Percentiles rank a stretch among this genome's conserved stretches.
These are phyloP conservation scores for Scalopus aquaticus DNA, from an alignment of 2,113 vertebrate genomes.

Conservation along the genomic window DNA sequence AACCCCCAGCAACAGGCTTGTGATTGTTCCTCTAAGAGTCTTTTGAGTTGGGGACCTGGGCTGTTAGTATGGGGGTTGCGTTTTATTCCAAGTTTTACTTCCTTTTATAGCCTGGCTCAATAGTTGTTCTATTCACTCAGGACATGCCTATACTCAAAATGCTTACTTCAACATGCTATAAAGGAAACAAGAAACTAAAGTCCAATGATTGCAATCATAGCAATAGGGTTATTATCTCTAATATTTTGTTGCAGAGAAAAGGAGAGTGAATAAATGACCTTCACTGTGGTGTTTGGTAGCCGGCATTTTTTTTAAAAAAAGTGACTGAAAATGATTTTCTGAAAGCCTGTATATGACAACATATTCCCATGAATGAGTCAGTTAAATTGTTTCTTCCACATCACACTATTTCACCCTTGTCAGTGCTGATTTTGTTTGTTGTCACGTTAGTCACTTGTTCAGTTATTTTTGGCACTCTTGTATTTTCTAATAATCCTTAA, in stretches of 20 bases:
- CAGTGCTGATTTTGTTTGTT: background rate
- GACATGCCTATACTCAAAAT: background rate
- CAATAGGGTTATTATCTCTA: background rate
- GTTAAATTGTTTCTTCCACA: background rate
- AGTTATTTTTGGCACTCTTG: constrained; percentile 35
- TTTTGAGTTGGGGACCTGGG: background rate
- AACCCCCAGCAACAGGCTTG: background rate
- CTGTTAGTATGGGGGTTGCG: background rate
- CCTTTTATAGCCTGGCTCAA: background rate
- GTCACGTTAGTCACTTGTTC: constrained; percentile 8
- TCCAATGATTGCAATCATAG: background rate
- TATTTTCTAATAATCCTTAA: constrained; percentile 53
- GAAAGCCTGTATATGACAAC: background rate
- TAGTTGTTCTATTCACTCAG: background rate
- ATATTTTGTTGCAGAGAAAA: background rate
- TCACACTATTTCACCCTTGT: constrained; percentile 14
- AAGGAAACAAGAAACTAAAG: background rate
- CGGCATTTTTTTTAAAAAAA: background rate
- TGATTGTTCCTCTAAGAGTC: background rate
- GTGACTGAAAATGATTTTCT: background rate
- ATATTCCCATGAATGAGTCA: background rate
- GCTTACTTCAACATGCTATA: background rate
- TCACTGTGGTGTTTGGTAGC: background rate
- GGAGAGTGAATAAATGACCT: background rate
- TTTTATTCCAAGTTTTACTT: background rate